Evolutionary conservation across 2,113 vertebrate genomes (phyloP).

Genomic region (Pagrus major): DNA sequence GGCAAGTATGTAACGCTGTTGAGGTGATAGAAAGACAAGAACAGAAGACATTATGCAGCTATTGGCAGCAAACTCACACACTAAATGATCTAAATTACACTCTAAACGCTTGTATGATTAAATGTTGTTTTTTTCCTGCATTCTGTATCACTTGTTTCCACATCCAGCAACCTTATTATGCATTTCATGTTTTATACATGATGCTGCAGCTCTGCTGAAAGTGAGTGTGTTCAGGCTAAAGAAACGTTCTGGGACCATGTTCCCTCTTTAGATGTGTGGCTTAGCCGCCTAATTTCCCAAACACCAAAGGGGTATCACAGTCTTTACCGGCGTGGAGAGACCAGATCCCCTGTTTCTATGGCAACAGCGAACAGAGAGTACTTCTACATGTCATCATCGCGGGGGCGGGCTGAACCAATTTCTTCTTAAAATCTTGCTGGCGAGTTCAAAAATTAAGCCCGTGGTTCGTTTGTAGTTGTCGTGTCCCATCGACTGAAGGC

Average conservation of each 20-base stretch:
- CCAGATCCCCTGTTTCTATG: constrained; percentile 75
- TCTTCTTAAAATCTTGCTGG: constrained; percentile 39
- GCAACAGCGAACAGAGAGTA: constrained; percentile 73
- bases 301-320: constrained; percentile 52
- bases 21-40: too few relatives aligned
- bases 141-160: constrained; percentile 5
- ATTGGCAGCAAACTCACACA: not conserved
- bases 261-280: constrained; percentile 41
- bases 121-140: not conserved
- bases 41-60: not conserved
- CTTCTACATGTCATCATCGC: constrained; percentile 57
- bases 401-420: constrained; percentile 51
- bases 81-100: not conserved
- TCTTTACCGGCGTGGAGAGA: constrained; percentile 47
- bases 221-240: constrained; percentile 16
- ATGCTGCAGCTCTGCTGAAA: not conserved
- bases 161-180: not conserved
- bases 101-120: not conserved
- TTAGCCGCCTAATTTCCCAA: constrained; percentile 52
- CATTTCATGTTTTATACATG: constrained; percentile 35
- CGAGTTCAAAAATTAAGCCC: constrained; percentile 47
- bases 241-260: constrained; percentile 41
- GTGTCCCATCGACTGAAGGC: constrained; percentile 42
- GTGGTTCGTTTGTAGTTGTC: constrained; percentile 55
- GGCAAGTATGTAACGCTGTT: too few relatives aligned